These are phyloP conservation scores for Bombus waltoni DNA, from an alignment of 1,140 invertebrate species.

Conservation along the genomic window DNA sequence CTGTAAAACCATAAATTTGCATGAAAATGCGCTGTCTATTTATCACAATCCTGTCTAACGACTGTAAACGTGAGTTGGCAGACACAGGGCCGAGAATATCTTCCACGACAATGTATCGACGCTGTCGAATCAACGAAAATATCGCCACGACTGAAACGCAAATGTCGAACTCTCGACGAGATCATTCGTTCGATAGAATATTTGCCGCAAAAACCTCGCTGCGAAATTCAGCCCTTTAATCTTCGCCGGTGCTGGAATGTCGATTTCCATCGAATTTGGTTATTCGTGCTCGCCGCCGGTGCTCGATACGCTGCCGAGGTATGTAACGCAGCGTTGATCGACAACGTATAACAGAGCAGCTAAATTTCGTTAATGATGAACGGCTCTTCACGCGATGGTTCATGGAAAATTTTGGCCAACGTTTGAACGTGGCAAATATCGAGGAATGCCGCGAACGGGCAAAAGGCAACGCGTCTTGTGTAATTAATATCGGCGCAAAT, in stretches of 20 bases:
- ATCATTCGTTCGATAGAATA: constrained; percentile 12
- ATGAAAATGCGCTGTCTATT: too few relatives aligned
- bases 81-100: too few relatives aligned
- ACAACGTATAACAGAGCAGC: constrained; percentile 22
- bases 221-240: constrained; percentile 17
- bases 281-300: background rate
- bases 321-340: constrained; percentile 18
- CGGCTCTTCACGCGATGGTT: constrained; percentile 1
- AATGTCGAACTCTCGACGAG: background rate
- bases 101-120: background rate
- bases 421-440: background rate
- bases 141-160: background rate
- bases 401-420: background rate
- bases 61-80: too few relatives aligned
- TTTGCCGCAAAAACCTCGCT: constrained; percentile 17
- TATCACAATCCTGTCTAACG: too few relatives aligned
- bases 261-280: constrained; percentile 31
- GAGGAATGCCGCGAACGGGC: background rate
- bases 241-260: constrained; percentile 11
- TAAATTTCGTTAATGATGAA: constrained; percentile 39
- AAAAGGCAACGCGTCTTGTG: constrained; percentile 20
- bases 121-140: background rate
- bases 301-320: background rate
- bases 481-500: constrained; percentile 31
- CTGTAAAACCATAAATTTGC: too few relatives aligned